phyloP scores from a whole-genome alignment of 2,888 invertebrate species.

The Hymenopus coronatus region DNA sequence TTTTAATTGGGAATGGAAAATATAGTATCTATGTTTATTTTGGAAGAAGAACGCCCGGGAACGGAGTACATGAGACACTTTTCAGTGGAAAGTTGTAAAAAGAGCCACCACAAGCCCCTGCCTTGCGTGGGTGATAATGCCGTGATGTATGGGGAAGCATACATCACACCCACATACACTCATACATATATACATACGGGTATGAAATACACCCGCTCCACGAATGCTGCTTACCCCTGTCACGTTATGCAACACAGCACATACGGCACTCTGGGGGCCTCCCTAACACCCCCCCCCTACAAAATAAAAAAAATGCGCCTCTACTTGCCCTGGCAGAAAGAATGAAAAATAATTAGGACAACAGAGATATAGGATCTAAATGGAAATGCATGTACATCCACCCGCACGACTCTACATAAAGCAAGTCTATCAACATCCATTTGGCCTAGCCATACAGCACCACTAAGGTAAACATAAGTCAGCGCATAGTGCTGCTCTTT shows the following conservation, averaged over 20 bases:
- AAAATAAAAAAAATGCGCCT: background rate
- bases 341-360: background rate
- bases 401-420: background rate
- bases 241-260: background rate
- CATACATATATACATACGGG: background rate
- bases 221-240: background rate
- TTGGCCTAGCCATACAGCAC: background rate
- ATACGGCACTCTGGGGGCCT: background rate
- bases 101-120: background rate
- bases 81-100: background rate
- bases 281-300: background rate
- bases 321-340: background rate
- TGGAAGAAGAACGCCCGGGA: background rate
- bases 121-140: background rate
- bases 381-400: background rate
- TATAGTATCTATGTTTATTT: no score
- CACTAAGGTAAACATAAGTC: background rate
- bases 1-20: no score
- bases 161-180: background rate
- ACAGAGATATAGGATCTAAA: background rate
- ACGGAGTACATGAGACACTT: background rate
- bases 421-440: background rate
- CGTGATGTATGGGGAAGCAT: background rate
- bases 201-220: background rate
- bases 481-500: background rate